Evolutionary conservation across 1,140 invertebrate genomes (phyloP).

Genomic region (Amphibalanus amphitrite): DNA sequence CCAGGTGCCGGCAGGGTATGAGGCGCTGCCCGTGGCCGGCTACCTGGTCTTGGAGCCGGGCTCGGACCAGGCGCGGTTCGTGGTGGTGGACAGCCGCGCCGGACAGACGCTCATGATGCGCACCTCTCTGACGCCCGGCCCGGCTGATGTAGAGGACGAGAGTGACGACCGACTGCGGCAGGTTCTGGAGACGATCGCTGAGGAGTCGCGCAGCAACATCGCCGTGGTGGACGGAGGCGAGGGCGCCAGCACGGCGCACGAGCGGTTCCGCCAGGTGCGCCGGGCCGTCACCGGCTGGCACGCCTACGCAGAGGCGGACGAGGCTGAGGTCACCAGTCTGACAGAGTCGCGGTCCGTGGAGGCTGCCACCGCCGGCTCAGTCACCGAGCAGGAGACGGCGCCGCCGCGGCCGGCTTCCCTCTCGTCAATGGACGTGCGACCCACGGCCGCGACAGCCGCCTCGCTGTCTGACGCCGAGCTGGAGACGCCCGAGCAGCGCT

Average conservation of each 20-base stretch:
- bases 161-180: neutral
- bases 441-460: too few species aligned
- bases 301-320: neutral
- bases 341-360: neutral
- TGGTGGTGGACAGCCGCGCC: neutral
- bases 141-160: neutral
- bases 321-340: neutral
- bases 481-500: neutral
- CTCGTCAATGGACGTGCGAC: neutral
- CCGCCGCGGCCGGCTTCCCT: neutral
- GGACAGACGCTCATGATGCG: neutral
- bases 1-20: neutral
- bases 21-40: neutral
- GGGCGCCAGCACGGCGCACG: neutral
- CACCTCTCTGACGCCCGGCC: neutral
- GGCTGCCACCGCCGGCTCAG: too few species aligned
- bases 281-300: neutral
- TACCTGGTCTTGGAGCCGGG: neutral
- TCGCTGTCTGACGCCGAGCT: neutral
- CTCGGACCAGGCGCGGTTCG: neutral
- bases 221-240: neutral
- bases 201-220: conserved; percentile 1
- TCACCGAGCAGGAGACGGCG: too few species aligned
- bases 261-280: neutral
- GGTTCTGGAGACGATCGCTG: neutral